Conservation (phyloP, 2,797 vertebrate genomes). For the Botia kubotai region DNA sequence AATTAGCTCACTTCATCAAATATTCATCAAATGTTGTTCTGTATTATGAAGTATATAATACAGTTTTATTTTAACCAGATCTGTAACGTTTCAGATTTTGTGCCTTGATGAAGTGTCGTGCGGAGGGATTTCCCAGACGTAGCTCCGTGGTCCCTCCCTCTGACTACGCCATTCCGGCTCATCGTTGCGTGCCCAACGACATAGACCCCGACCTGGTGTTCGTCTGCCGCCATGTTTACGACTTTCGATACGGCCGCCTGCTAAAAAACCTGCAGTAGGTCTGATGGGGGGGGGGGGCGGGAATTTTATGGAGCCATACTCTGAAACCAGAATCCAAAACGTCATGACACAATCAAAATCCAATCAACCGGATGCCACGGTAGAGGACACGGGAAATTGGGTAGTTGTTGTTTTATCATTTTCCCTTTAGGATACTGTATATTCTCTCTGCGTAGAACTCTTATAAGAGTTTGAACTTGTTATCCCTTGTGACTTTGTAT, state of each 20-base stretch:
- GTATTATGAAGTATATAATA: neutral
- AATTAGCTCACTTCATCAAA: neutral
- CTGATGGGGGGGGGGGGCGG: constrained; percentile 5
- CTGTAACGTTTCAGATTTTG: constrained; percentile 85
- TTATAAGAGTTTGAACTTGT: constrained; percentile 18
- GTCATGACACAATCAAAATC: constrained; percentile 59
- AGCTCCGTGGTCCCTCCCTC: constrained; percentile 89
- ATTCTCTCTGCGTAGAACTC: constrained; percentile 38
- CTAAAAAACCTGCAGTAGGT: constrained; percentile 97
- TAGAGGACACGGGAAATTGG: neutral
- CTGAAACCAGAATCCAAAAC: constrained; percentile 58
- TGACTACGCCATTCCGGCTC: constrained; percentile 88
- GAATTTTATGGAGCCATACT: constrained; percentile 57
- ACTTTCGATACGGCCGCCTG: constrained; percentile 96
- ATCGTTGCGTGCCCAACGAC: constrained; percentile 94
- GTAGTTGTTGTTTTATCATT: constrained; percentile 15
- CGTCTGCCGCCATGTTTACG: constrained; percentile 98
- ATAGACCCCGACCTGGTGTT: constrained; percentile 95
- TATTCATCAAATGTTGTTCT: neutral
- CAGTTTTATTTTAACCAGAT: neutral
- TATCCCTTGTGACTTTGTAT: constrained; percentile 44
- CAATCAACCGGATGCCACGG: constrained; percentile 34
- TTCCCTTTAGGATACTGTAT: constrained; percentile 34
- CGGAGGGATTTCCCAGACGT: constrained; percentile 87
- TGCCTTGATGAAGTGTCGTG: constrained; percentile 97